Conservation (phyloP, 1,140 invertebrate species). For the Drosophila carrolli region DNA sequence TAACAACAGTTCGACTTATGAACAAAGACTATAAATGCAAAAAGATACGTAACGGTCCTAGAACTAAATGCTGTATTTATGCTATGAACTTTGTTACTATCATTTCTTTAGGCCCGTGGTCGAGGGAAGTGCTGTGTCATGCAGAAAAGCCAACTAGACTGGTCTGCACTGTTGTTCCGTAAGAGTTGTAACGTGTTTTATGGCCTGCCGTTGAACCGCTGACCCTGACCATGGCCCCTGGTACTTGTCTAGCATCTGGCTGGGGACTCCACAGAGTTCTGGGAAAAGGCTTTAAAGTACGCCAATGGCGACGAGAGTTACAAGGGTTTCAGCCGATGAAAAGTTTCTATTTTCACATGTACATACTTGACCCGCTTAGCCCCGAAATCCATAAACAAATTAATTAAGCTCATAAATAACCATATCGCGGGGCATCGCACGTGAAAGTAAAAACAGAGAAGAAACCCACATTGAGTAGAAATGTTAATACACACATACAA, state of each 20-base stretch:
- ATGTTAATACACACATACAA: conserved; percentile 42
- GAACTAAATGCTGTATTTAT: not conserved
- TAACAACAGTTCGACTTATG: too few relatives aligned
- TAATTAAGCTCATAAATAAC: conserved; percentile 74
- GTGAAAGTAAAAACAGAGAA: conserved; percentile 79
- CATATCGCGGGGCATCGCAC: conserved; percentile 49
- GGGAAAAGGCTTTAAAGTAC: conserved; percentile 26
- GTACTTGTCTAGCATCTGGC: conserved; percentile 12
- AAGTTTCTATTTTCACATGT: conserved; percentile 65
- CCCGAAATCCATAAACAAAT: conserved; percentile 63
- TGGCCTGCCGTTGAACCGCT: conserved; percentile 32
- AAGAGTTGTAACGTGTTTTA: conserved; percentile 45
- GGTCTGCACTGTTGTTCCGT: conserved; percentile 21
- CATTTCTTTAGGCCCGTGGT: not conserved
- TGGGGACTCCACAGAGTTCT: conserved; percentile 26
- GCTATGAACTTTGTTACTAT: too few relatives aligned
- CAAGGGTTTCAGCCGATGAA: conserved; percentile 23
- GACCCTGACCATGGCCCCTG: conserved; percentile 40
- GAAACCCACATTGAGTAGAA: conserved; percentile 65
- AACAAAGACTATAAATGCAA: too few relatives aligned
- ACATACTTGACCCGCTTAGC: conserved; percentile 68
- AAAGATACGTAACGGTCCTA: not conserved
- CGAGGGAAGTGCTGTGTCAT: conserved; percentile 3
- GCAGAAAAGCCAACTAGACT: conserved; percentile 8
- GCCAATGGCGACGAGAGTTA: conserved; percentile 15